Percentiles rank a stretch among this genome's conserved stretches.
Evolutionary conservation across 64 coral and sea anemone genomes (phyloP).

Genomic region (Porites australiensis): DNA sequence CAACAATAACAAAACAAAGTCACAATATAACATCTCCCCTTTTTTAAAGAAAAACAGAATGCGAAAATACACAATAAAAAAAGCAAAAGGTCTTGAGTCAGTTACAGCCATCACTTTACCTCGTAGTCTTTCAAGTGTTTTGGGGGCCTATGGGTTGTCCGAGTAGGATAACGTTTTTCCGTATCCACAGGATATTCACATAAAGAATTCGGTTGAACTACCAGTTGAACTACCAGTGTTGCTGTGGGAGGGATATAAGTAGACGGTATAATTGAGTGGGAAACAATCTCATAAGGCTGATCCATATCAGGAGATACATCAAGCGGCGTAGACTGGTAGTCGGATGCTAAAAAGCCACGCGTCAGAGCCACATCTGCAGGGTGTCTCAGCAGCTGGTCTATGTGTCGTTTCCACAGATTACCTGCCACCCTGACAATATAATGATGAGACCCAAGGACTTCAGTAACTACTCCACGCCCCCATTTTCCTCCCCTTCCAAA

Average conservation of each 20-base stretch:
- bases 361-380: neutral
- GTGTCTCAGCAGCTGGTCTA: slow-evolving; percentile 34
- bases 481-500: slow-evolving; percentile 38
- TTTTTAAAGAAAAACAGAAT: no score
- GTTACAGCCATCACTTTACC: neutral
- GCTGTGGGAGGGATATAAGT: neutral
- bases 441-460: slow-evolving; percentile 58
- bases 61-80: no score
- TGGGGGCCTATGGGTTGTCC: neutral
- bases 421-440: slow-evolving; percentile 56
- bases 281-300: neutral
- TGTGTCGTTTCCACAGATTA: slow-evolving; percentile 58
- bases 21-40: no score
- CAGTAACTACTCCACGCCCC: slow-evolving; percentile 37
- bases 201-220: no score
- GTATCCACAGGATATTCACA: no score
- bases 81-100: no score
- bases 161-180: no score
- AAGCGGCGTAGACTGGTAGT: neutral
- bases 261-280: neutral
- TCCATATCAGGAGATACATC: neutral
- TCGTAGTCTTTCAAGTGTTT: no score
- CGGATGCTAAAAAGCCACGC: neutral
- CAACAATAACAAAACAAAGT: no score
- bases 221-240: neutral